Evolutionary conservation across 37 sponge, comb jelly and placozoan species (phyloP), one percentile per base, ranked within the genome.

Genomic region (Crambe crambe): DNA sequence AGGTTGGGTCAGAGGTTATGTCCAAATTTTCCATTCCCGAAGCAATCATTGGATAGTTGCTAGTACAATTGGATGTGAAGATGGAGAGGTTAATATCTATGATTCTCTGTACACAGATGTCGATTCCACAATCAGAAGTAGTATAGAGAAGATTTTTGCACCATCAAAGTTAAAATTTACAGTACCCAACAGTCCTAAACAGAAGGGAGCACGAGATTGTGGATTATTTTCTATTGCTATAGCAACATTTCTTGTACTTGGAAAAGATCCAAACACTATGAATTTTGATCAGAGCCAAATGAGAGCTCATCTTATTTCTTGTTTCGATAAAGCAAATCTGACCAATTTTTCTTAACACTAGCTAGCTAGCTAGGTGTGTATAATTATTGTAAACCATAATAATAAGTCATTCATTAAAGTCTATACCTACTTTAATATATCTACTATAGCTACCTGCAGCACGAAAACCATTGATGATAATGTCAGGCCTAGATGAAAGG

Each of bases 1-100:
- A n/a, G n/a, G n/a, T n/a, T n/a, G n/a, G n/a, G n/a, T n/a, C n/a
- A 51, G 54, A 51, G 78, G 39, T 40, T 31, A 26, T 61, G 29
- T 77, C 29, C 78, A 77, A 42, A 39, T 62, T 25, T 21, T 77
- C 17, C 21, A 77, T 39, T 26, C 43, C 29, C 25, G 31, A 35
- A 31, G 27, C 17, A 40, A 39, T 12, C 81, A 80, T 37, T 80
- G 81, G 81, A 3, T 69, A 37, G 38, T 44, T 70, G 81, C 71
- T 34, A 68, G 69, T 8, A 80, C 81, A 57, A 35, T 80, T 60
- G 81, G 81, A 58, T 70, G 59, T 29, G 15, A 34, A 5, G 54
- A 2, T 0, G 39, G 39, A 12, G 29, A 34, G 0, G 29, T 80
- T 0, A 70, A 80, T 34, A 17, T 79, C 1, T 79, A 79, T 29